A percentile compares a stretch with the other conserved stretches of the same genome.
These are phyloP conservation scores for Oostethus manadensis DNA, from an alignment of 2,113 vertebrate genomes.

Conservation along the genomic window DNA sequence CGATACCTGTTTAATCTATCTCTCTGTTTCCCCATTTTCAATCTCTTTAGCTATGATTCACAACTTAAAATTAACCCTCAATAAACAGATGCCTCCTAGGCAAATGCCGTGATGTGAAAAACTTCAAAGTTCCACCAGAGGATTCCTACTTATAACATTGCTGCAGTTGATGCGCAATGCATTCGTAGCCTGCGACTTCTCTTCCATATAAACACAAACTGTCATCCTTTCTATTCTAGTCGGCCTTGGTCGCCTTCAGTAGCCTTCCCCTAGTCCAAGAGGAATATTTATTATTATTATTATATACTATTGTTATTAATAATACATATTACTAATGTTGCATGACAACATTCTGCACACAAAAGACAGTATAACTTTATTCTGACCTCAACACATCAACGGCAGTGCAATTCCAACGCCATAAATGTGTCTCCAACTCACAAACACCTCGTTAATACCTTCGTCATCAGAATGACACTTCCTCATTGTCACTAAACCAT, in stretches of 20 bases:
- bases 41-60: constrained; percentile 55
- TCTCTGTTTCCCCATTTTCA: constrained; percentile 17
- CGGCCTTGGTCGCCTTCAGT: constrained; percentile 25
- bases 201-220: constrained; percentile 21
- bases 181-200: neutral
- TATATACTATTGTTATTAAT: neutral
- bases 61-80: constrained; percentile 34
- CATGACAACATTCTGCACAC: no score
- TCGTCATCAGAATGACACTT: no score
- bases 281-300: constrained; percentile 26
- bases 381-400: no score
- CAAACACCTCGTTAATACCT: no score
- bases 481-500: no score
- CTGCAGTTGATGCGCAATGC: neutral
- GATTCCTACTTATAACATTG: constrained; percentile 17
- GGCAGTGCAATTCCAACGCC: no score
- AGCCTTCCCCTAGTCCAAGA: constrained; percentile 31
- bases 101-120: constrained; percentile 13
- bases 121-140: constrained; percentile 15
- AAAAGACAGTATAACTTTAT: no score
- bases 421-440: no score
- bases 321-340: no score
- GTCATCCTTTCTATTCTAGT: constrained; percentile 35
- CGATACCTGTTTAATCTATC: constrained; percentile 51
- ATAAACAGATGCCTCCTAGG: constrained; percentile 17